These are phyloP conservation scores for Aphis gossypii DNA, from an alignment of 1,140 invertebrate genomes.

Conservation along the genomic window DNA sequence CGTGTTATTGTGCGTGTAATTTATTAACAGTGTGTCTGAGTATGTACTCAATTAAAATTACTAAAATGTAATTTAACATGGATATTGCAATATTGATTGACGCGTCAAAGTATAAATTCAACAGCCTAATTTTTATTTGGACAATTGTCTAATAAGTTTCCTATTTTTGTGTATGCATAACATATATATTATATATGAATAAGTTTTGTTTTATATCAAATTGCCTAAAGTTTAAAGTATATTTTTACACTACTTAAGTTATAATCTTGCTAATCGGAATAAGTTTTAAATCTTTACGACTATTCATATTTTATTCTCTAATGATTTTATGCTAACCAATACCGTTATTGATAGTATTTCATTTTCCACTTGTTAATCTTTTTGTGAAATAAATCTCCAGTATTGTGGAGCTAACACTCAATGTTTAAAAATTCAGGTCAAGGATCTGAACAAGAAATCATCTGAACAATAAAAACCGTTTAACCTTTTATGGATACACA, in stretches of 20 bases:
- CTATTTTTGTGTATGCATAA: no score
- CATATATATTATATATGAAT: no score
- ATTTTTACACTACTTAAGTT: not conserved
- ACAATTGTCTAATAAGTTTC: not conserved
- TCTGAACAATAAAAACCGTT: not conserved
- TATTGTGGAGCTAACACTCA: not conserved
- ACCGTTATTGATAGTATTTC: not conserved
- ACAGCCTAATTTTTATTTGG: not conserved
- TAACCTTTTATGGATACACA: not conserved
- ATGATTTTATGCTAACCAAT: not conserved
- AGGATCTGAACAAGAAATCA: not conserved
- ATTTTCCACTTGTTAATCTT: conserved; percentile 1
- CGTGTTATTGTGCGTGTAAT: not conserved
- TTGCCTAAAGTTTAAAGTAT: not conserved
- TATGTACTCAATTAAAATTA: not conserved
- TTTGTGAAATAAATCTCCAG: not conserved
- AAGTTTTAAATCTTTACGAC: not conserved
- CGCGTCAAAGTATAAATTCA: not conserved
- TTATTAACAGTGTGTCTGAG: not conserved
- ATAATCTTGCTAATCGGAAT: not conserved
- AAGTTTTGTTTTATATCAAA: not conserved
- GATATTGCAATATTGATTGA: not conserved
- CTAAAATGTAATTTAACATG: not conserved
- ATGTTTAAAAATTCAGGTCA: not conserved
- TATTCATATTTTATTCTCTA: not conserved